Conservation (phyloP, 2,888 invertebrate genomes). For the Linhomoeus sp. region DNA sequence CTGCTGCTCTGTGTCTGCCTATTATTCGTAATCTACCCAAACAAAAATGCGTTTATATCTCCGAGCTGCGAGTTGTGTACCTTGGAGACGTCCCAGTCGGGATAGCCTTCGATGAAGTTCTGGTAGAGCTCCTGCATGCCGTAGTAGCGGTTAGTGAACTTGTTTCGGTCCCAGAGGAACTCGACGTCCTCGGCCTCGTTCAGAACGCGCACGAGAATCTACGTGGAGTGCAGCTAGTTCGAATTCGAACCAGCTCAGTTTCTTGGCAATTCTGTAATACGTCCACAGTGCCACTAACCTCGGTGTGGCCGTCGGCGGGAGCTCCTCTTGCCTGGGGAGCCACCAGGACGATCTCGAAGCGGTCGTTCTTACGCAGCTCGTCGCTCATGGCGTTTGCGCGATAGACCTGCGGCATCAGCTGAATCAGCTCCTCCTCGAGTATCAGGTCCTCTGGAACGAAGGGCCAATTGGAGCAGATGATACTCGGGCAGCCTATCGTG, state of each 20-base stretch:
- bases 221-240: constrained; percentile 7
- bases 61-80: no score
- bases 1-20: no score
- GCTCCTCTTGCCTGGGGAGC: constrained; percentile 35
- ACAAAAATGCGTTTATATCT: no score
- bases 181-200: constrained; percentile 35
- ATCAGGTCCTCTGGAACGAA: constrained; percentile 19
- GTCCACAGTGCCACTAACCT: no score
- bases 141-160: constrained; percentile 36
- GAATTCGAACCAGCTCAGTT: no score
- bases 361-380: constrained; percentile 35
- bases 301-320: constrained; percentile 30
- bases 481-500: neutral
- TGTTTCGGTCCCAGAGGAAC: constrained; percentile 36
- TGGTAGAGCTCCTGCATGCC: constrained; percentile 40
- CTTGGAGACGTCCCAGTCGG: constrained; percentile 33
- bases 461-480: neutral
- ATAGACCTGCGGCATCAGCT: constrained; percentile 36
- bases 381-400: constrained; percentile 39
- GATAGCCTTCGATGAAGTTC: constrained; percentile 35
- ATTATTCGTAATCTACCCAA: no score
- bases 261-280: no score
- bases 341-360: constrained; percentile 37
- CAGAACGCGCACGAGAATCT: constrained; percentile 34
- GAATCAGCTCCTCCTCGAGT: constrained; percentile 37